Percentiles rank a stretch among this genome's conserved stretches.
phyloP scores from a whole-genome alignment of 2,888 invertebrate species.

The Cosmopolites sordidus region DNA sequence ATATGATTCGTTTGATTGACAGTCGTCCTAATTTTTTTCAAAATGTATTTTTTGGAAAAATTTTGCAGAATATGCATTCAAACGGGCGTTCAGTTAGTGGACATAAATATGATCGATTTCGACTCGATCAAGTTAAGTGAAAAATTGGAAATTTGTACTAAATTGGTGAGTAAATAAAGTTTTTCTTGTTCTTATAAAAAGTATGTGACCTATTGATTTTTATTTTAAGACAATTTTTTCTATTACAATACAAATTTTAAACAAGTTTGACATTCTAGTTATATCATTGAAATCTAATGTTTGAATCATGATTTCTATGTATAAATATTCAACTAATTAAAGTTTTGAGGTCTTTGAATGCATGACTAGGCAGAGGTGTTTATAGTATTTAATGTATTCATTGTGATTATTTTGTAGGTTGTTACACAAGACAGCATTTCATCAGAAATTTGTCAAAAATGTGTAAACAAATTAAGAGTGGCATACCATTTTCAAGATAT shows the following conservation, averaged over 20 bases:
- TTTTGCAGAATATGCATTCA: constrained; percentile 47
- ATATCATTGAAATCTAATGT: no score
- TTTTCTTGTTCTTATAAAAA: constrained; percentile 22
- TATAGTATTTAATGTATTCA: no score
- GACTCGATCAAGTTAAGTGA: constrained; percentile 45
- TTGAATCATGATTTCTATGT: no score
- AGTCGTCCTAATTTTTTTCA: constrained; percentile 34
- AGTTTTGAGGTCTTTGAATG: no score
- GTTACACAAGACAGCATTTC: constrained; percentile 43
- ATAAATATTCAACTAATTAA: no score
- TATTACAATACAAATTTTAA: not conserved
- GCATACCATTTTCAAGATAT: constrained; percentile 45
- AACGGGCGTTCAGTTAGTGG: constrained; percentile 40
- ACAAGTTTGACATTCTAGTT: no score
- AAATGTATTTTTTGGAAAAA: constrained; percentile 46
- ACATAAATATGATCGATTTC: constrained; percentile 42
- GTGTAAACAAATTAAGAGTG: constrained; percentile 43
- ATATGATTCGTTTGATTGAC: constrained; percentile 48
- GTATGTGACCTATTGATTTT: constrained; percentile 45
- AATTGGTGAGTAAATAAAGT: constrained; percentile 42
- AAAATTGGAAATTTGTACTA: constrained; percentile 44
- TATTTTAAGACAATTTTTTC: constrained; percentile 6
- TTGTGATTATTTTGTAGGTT: constrained; percentile 35
- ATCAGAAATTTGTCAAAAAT: constrained; percentile 44
- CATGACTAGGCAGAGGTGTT: no score